A percentile compares a stretch with the other conserved stretches of the same genome.
phyloP scores from a whole-genome alignment of 2,797 vertebrate genomes.

The Loris lydekkerianus region DNA sequence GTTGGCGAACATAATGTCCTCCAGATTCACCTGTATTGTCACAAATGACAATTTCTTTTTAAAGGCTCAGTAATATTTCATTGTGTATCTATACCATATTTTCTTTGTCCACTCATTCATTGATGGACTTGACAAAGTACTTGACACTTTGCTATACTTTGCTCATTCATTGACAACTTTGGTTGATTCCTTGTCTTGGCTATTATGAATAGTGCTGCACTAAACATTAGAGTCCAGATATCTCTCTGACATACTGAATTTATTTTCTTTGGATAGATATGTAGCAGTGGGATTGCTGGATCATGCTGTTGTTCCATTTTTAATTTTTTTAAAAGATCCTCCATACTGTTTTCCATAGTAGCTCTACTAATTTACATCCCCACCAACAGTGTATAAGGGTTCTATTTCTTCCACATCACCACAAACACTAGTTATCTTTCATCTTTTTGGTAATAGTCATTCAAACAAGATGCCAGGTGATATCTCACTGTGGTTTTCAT shows the following conservation, averaged over 20 bases:
- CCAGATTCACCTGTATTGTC: not conserved
- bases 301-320: not conserved
- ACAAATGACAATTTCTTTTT: not conserved
- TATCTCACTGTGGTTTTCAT: not conserved
- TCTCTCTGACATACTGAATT: not conserved
- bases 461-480: not conserved
- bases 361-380: not conserved
- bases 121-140: not conserved
- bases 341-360: not conserved
- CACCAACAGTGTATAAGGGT: not conserved
- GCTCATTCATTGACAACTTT: not conserved
- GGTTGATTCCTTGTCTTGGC: not conserved
- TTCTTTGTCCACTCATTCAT: not conserved
- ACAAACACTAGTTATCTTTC: not conserved
- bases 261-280: not conserved
- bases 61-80: not conserved
- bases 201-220: not conserved
- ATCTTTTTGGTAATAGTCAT: not conserved
- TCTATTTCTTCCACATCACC: not conserved
- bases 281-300: not conserved
- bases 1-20: not conserved
- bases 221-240: not conserved
- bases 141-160: too few species aligned
- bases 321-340: not conserved
- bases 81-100: not conserved